Conservation (phyloP, 2,113 vertebrate genomes). For the Coracopsis vasa region DNA sequence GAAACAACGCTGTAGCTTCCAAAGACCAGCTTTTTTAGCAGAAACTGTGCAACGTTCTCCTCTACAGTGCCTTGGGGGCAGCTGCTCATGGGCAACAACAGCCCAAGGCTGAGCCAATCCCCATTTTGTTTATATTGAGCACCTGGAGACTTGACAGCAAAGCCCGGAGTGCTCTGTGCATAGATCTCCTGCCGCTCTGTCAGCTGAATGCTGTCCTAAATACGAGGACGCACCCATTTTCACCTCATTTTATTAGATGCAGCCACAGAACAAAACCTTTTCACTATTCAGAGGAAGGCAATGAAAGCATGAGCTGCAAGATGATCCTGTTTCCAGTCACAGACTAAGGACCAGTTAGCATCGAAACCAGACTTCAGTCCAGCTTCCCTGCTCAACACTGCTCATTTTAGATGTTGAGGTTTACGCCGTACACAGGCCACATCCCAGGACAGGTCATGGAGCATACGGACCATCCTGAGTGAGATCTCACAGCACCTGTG, state of each 20-base stretch:
- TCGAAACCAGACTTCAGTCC: neutral
- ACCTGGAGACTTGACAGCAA: neutral
- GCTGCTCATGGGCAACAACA: neutral
- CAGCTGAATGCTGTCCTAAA: neutral
- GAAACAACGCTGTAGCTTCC: constrained; percentile 5
- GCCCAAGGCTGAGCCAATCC: neutral
- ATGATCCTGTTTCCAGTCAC: neutral
- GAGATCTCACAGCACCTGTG: neutral
- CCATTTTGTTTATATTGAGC: neutral
- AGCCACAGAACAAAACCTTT: neutral
- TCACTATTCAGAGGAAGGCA: neutral
- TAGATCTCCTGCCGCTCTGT: neutral
- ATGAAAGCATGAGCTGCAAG: neutral
- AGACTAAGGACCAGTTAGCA: neutral
- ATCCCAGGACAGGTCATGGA: neutral
- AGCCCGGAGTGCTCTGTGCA: neutral
- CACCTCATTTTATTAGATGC: neutral
- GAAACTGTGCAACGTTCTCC: neutral
- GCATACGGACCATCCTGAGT: neutral
- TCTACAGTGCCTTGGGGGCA: neutral
- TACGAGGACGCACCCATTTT: neutral
- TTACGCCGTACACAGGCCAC: neutral
- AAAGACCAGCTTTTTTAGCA: neutral
- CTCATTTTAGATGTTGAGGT: neutral
- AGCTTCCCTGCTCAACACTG: neutral